A percentile compares a stretch with the other conserved stretches of the same genome.
Evolutionary conservation across 2,113 vertebrate species (phyloP).

Genomic region (Pelusios castaneus): DNA sequence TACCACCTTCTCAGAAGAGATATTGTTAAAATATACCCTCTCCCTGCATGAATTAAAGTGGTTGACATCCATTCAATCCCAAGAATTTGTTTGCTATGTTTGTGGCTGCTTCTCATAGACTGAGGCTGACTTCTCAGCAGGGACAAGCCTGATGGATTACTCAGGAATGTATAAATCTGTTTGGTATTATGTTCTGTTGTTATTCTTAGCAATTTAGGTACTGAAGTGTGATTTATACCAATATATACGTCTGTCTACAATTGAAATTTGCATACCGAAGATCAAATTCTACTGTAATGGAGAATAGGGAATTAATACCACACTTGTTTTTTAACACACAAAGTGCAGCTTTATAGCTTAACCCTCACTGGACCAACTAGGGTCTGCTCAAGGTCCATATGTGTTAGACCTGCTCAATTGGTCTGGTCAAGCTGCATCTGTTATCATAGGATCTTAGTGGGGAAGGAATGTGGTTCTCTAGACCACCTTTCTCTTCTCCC

Average conservation of each 20-base stretch:
- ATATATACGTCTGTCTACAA: conserved; percentile 20
- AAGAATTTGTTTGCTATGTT: conserved; percentile 22
- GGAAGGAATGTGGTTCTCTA: neutral
- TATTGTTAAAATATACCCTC: neutral
- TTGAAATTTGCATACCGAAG: conserved; percentile 43
- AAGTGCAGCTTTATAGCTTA: neutral
- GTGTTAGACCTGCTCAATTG: neutral
- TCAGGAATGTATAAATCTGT: conserved; percentile 38
- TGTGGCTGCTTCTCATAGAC: conserved; percentile 26
- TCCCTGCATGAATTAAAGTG: neutral
- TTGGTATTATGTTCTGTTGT: conserved; percentile 52
- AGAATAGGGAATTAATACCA: neutral
- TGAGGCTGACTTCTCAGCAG: conserved; percentile 20
- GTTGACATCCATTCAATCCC: neutral
- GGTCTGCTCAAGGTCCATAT: neutral
- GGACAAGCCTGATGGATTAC: conserved; percentile 21
- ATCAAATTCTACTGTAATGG: conserved; percentile 2
- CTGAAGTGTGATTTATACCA: conserved; percentile 54
- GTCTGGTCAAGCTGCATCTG: neutral
- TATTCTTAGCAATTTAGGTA: conserved; percentile 48
- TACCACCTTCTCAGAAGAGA: neutral
- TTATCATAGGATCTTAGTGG: neutral
- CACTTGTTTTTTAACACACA: neutral
- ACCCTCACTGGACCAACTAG: neutral
- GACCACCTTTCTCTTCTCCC: accelerated